phyloP scores from a whole-genome alignment of 2,113 vertebrate genomes.

The Leucoraja erinaceus region DNA sequence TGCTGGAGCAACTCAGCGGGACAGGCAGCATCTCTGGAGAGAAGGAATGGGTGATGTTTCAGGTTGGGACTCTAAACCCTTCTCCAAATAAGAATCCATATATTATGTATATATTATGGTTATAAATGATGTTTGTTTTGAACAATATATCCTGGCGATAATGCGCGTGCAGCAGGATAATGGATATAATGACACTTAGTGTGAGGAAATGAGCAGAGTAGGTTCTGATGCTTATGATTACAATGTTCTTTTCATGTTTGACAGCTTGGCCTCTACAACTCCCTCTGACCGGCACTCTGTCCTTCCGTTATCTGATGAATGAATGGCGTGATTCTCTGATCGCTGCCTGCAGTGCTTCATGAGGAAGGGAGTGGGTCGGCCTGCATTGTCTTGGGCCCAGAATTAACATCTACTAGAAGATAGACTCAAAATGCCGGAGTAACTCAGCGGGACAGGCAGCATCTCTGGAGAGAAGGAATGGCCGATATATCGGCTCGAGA shows the following conservation, averaged over 20 bases:
- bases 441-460: no score
- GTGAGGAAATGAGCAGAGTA: not conserved
- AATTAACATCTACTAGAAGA: no score
- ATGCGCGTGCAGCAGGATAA: not conserved
- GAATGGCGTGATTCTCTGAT: not conserved
- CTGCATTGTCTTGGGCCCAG: not conserved
- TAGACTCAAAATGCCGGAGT: no score
- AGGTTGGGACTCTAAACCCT: no score
- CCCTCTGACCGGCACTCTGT: not conserved
- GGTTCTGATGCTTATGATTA: not conserved
- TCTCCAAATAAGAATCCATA: not conserved
- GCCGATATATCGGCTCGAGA: no score
- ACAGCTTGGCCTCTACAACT: not conserved
- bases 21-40: no score
- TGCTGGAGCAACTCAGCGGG: no score
- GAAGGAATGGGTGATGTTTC: no score
- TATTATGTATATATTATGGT: not conserved
- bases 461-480: no score
- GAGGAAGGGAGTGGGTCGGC: constrained; percentile 20
- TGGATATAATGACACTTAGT: not conserved
- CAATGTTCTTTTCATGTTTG: not conserved
- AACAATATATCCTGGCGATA: not conserved
- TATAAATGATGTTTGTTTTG: not conserved
- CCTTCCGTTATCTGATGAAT: constrained; percentile 12
- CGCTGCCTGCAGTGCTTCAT: not conserved